Evolutionary conservation across 2,113 vertebrate species (phyloP), one percentile per base, ranked within the genome.

Genomic region (Symphodus melops): DNA sequence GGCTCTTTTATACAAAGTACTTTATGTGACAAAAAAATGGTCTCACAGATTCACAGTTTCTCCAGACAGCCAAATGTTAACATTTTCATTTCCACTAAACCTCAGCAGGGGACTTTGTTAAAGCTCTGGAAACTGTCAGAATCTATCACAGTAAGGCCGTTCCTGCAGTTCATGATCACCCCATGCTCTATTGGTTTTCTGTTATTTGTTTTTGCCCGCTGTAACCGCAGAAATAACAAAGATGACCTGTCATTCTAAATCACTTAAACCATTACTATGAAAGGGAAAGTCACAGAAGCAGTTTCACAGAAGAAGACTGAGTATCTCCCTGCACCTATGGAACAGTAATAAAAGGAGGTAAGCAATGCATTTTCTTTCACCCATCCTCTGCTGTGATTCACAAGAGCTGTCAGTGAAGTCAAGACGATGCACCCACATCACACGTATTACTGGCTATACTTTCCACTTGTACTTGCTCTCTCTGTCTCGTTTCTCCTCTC

Each of bases 31-130:
- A 63, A 63, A 8, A 57, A 58, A 44, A 63, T 70, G 57, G 14
- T 44, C 41, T n/a, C 17, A 67, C 13, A 17, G 51, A 68, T 77
- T 58, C 77, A 70, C 28, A 66, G 62, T 52, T 41, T 57, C 17
- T 68, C 68, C 78, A 68, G 74, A 37, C 52, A 66, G 58, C 60
- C 39, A 1, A 19, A 41, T n/a, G 39, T 72, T 21, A 60, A 82
- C 58, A 77, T 53, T 76, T 70, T 73, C 51, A 82, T 82, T 51
- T 72, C 46, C 25, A 39, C 58, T 56, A 66, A 69, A 68, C 13
- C 65, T 69, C 13, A 69, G 64, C 10, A 21, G 5, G 10, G 52
- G 51, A 68, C 28, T 63, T 75, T 81, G 21, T 67, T 44, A 42
- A 23, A 53, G 23, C 25, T 41, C 16, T 55, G 28, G 0, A 66